Base-by-base conservation (phyloP, 2,888 invertebrate species). In the Melieria crassipennis region DNA sequence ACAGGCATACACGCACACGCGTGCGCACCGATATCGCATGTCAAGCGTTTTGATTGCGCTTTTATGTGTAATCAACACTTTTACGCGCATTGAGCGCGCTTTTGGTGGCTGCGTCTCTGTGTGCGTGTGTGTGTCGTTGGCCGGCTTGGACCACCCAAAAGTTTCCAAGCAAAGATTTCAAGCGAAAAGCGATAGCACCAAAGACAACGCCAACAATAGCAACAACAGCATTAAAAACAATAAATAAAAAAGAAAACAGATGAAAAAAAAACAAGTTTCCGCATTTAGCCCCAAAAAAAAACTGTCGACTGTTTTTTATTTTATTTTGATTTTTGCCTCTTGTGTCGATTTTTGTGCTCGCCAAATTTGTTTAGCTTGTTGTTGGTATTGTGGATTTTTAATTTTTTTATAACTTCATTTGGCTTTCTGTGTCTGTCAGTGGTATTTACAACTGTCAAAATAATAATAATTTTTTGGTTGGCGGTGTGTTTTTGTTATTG, bases 1-100 rank as follows among this genome's bases (percentile, higher is more conserved):
- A 63, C 6, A 16, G 13, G 30, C 48, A 50, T 62, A 47, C 70
- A 65, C 58, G 69, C 71, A 75, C 71, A 73, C 72, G 71, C 74
- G 71, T 74, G 69, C 69, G 73, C 70, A 30, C 30, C 30, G 30
- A 52, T 66, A 4, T 63, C 47, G 50, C 7, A n/a, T 58, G 57
- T 66, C 45, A 16, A 46, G 30, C 11, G 16, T 7, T 47, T 45
- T 1, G 56, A 43, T 57, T 42, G 13, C 13, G 52, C 52, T 52
- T 52, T 52, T 52, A n/a, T 52, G 52, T 52, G 52, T 52, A 52
- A 52, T 52, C 52, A 52, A 52, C 52, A 52, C 52, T 52, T 9
- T 52, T 52, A 52, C 11, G 11, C 52, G 6, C 7, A 52, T 52
- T n/a, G 30, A 30, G 30, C 30, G 30, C 30, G 30, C 30, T 30